These are phyloP conservation scores for Micromys minutus DNA, from an alignment of 2,113 vertebrate genomes.

Conservation along the genomic window DNA sequence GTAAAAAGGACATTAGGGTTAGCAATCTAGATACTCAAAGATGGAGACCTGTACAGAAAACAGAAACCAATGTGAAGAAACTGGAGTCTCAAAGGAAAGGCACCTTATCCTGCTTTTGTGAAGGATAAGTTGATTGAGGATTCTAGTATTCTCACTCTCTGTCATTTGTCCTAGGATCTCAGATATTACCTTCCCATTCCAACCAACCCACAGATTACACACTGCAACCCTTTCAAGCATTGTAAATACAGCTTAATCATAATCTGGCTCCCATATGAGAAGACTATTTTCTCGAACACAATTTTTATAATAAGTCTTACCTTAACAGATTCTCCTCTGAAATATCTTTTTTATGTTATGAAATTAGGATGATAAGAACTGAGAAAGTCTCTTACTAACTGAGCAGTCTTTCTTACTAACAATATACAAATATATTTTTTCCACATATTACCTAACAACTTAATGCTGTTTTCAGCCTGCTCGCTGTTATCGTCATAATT, in stretches of 20 bases:
- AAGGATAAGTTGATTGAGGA: background rate
- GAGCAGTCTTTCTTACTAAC: background rate
- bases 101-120: background rate
- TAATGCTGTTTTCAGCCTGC: background rate
- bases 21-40: background rate
- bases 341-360: background rate
- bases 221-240: background rate
- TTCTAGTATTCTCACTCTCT: background rate
- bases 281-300: too few species aligned
- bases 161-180: background rate
- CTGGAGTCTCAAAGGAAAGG: background rate
- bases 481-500: background rate
- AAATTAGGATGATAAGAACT: background rate
- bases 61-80: background rate
- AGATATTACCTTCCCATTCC: background rate
- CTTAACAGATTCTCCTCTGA: background rate
- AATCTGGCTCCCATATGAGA: background rate
- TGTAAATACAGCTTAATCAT: background rate
- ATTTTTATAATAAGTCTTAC: background rate
- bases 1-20: background rate
- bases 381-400: background rate
- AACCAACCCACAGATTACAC: background rate
- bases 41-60: background rate
- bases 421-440: background rate
- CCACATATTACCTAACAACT: background rate